These are phyloP conservation scores for Loripinus fragilis DNA, from an alignment of 2,888 invertebrate species.

Conservation along the genomic window DNA sequence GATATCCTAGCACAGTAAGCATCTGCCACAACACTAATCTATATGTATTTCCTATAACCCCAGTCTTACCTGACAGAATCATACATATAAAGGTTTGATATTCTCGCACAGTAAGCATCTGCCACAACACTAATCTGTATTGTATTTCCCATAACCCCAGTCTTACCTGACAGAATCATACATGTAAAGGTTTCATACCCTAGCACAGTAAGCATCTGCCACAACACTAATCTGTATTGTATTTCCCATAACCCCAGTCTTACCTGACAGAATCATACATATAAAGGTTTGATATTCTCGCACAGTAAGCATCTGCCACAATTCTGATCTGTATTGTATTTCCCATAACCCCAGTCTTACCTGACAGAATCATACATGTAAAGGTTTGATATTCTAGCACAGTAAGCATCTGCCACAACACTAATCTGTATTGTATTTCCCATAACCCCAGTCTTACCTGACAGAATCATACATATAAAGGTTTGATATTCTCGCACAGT, in stretches of 20 bases:
- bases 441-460: slow-evolving; percentile 87
- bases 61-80: slow-evolving; percentile 88
- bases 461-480: slow-evolving; percentile 93
- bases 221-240: slow-evolving; percentile 92
- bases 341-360: too few species aligned
- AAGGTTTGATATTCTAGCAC: slow-evolving; percentile 92
- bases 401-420: slow-evolving; percentile 89
- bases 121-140: slow-evolving; percentile 91
- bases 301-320: slow-evolving; percentile 90
- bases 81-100: slow-evolving; percentile 94
- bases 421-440: slow-evolving; percentile 94
- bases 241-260: too few species aligned
- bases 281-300: slow-evolving; percentile 92
- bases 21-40: slow-evolving; percentile 88
- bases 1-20: slow-evolving; percentile 93
- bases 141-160: too few species aligned
- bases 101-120: slow-evolving; percentile 91
- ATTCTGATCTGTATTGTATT: slow-evolving; percentile 92
- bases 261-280: slow-evolving; percentile 92
- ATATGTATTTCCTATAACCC: too few species aligned
- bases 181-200: slow-evolving; percentile 92
- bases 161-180: slow-evolving; percentile 91
- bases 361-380: slow-evolving; percentile 92
- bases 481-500: slow-evolving; percentile 92
- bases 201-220: slow-evolving; percentile 90